phyloP scores from a whole-genome alignment of 1,140 invertebrate genomes.

The Reticulitermes speratus region DNA sequence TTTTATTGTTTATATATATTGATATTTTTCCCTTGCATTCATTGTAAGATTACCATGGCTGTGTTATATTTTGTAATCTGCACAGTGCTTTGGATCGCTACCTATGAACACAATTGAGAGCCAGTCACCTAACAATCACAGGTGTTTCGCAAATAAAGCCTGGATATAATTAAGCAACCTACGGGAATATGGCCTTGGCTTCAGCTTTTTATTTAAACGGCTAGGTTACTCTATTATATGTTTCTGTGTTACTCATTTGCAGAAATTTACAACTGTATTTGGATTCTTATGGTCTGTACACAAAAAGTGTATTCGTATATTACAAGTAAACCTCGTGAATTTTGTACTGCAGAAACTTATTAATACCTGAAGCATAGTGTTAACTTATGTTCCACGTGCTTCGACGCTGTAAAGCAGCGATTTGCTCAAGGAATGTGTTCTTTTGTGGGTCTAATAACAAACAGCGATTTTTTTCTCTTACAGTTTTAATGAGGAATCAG shows the following conservation, averaged over 20 bases:
- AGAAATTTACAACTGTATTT: too few relatives aligned
- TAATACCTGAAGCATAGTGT: too few relatives aligned
- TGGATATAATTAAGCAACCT: not conserved
- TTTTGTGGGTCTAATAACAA: too few relatives aligned
- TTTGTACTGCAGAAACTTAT: too few relatives aligned
- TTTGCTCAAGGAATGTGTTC: too few relatives aligned
- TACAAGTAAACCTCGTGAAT: too few relatives aligned
- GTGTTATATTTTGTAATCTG: not conserved
- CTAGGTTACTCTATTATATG: not conserved
- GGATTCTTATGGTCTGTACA: too few relatives aligned
- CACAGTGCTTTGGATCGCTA: not conserved
- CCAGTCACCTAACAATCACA: not conserved
- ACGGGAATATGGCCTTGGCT: not conserved
- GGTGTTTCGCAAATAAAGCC: not conserved
- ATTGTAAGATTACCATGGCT: not conserved
- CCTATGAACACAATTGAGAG: not conserved
- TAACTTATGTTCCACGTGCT: too few relatives aligned
- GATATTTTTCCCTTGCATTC: not conserved
- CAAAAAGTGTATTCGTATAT: too few relatives aligned
- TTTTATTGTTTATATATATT: slow-evolving; percentile 16
- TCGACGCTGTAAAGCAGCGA: too few relatives aligned
- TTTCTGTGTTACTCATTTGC: not conserved
- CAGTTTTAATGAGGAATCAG: too few relatives aligned
- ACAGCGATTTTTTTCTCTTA: too few relatives aligned
- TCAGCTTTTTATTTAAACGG: not conserved